phyloP scores from a whole-genome alignment of 2,113 vertebrate species.

The Girardinichthys multiradiatus region DNA sequence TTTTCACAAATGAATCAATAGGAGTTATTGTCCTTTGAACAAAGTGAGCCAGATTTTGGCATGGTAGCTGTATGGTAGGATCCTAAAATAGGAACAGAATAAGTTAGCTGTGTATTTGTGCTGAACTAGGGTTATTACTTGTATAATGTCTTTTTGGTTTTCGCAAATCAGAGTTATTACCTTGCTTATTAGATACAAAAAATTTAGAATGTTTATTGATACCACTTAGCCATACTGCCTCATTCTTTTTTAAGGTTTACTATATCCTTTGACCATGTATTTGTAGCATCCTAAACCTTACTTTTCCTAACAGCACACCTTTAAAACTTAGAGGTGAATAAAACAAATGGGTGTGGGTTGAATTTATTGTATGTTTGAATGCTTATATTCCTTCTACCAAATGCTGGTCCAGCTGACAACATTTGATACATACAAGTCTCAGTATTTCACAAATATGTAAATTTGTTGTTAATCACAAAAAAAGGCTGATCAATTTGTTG shows the following conservation, averaged over 20 bases:
- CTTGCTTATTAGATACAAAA: conserved; percentile 32
- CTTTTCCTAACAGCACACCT: conserved; percentile 27
- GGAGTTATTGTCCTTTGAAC: conserved; percentile 69
- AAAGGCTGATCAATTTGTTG: conserved; percentile 2
- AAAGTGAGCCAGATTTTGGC: conserved; percentile 62
- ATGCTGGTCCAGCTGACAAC: conserved; percentile 18
- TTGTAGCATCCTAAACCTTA: conserved; percentile 18
- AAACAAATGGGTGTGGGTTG: not conserved
- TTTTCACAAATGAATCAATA: conserved; percentile 61
- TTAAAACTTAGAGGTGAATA: not conserved
- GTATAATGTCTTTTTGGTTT: conserved; percentile 57
- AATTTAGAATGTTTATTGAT: conserved; percentile 36
- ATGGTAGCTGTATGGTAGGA: conserved; percentile 67
- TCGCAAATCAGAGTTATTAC: conserved; percentile 24
- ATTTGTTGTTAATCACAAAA: not conserved
- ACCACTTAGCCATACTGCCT: conserved; percentile 44
- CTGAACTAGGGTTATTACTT: conserved; percentile 59
- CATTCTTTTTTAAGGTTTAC: conserved; percentile 7
- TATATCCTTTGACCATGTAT: conserved; percentile 29
- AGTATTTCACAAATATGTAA: conserved; percentile 2
- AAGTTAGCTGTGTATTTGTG: conserved; percentile 72
- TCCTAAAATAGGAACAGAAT: conserved; percentile 63
- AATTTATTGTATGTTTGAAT: conserved; percentile 23
- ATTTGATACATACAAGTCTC: not conserved
- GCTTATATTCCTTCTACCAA: conserved; percentile 13